A percentile compares a stretch with the other conserved stretches of the same genome.
These are phyloP conservation scores for Diacarnus erythraeanus DNA, from an alignment of 37 sponge, comb jelly and placozoan genomes.

Conservation along the genomic window DNA sequence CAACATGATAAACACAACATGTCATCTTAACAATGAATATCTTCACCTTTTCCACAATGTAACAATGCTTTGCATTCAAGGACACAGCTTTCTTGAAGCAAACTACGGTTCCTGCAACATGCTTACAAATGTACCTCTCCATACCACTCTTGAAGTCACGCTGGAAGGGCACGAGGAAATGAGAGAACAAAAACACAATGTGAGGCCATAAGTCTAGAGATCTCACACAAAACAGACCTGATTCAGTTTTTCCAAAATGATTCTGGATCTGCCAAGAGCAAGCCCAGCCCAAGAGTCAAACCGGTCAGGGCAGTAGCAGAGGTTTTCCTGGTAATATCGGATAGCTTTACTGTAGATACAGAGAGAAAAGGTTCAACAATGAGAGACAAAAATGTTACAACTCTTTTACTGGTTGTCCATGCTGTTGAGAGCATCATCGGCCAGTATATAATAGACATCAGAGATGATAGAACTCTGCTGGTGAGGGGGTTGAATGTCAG, in stretches of 20 bases:
- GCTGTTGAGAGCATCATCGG: slow-evolving; percentile 57
- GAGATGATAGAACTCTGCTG: slow-evolving; percentile 58
- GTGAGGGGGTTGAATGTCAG: slow-evolving; percentile 10
- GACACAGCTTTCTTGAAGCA: slow-evolving; percentile 67
- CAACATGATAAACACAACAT: background rate
- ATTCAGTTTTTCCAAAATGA: slow-evolving; percentile 48
- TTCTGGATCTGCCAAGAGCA: slow-evolving; percentile 56
- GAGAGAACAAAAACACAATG: background rate
- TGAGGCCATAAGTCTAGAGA: background rate
- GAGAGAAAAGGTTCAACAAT: background rate
- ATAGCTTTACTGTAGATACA: slow-evolving; percentile 52
- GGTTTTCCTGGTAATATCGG: slow-evolving; percentile 41
- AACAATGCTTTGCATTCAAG: slow-evolving; percentile 50
- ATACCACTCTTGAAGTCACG: slow-evolving; percentile 41
- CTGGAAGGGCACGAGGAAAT: slow-evolving; percentile 11
- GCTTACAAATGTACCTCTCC: slow-evolving; percentile 46
- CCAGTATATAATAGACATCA: slow-evolving; percentile 69
- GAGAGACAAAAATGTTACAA: slow-evolving; percentile 2
- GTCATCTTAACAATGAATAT: background rate
- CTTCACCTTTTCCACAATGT: slow-evolving; percentile 61
- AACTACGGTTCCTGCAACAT: slow-evolving; percentile 21
- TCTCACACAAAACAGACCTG: slow-evolving; percentile 16
- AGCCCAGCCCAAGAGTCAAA: slow-evolving; percentile 86
- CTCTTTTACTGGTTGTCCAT: slow-evolving; percentile 46
- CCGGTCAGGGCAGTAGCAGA: slow-evolving; percentile 57